Base-by-base conservation (phyloP, 2,888 invertebrate genomes). In the Arctia plantaginis region DNA sequence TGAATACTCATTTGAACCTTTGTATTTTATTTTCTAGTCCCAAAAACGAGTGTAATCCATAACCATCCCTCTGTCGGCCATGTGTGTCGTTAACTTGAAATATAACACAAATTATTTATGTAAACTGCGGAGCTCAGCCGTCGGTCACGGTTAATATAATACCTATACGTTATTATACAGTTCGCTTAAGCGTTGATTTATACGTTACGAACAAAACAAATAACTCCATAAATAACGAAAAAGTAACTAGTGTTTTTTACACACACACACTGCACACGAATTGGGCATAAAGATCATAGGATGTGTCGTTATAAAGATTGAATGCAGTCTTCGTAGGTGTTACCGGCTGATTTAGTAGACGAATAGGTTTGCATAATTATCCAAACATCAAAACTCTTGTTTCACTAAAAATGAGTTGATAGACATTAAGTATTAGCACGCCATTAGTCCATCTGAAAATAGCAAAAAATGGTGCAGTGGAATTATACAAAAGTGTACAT, bases 71-170 rank as follows among this genome's bases (percentile, higher is more conserved):
- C n/a, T 27, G 55, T 55, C 55, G 55, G n/a, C 55, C n/a, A 55
- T 27, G 55, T 55, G n/a, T 55, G 55, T n/a, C 12, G 55, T 55
- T 55, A 55, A 55, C 55, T 55, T 55, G 55, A 55, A 55, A 55
- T 55, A 55, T 55, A 55, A n/a, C 55, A 55, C 55, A 55, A 27
- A 55, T 55, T 55, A 55, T 55, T 55, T 55, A 55, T 55, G 55
- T 55, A 55, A n/a, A 55, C 55, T 55, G 55, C 55, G 55, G 51
- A n/a, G 55, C n/a, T 55, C 55, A 55, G 55, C n/a, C 55, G 59
- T 62, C 59, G 27, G 59, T 62, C 59, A 27, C 30, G 59, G 59
- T 6, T 62, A 62, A 30, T 62, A 62, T 62, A 30, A 62, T 62
- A 27, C 62, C 27, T 62, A 62, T 62, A 62, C 62, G 62, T 62